Evolutionary conservation across 2,113 vertebrate species (phyloP).

Genomic region (Glaucidium brasilianum): DNA sequence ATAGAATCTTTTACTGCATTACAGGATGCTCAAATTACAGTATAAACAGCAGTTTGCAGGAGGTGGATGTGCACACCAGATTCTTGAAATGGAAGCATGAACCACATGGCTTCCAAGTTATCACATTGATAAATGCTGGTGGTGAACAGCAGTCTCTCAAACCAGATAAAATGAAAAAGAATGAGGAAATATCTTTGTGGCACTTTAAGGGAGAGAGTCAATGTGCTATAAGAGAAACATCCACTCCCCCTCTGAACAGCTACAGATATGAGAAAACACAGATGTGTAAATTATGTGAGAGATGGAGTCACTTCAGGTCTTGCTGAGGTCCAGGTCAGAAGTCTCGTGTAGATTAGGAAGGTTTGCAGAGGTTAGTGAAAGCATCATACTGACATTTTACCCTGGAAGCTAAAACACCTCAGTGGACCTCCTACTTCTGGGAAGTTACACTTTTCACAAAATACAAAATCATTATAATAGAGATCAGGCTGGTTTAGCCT

Average conservation of each 20-base stretch:
- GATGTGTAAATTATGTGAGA: not conserved
- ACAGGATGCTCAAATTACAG: not conserved
- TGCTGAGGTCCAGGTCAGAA: not conserved
- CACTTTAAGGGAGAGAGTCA: not conserved
- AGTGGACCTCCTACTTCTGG: not conserved
- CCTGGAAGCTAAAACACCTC: not conserved
- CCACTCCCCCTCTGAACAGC: not conserved
- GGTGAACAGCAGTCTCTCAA: not conserved
- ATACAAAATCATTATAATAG: not conserved
- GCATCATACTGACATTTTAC: not conserved
- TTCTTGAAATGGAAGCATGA: not conserved
- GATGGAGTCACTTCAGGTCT: not conserved
- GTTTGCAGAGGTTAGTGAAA: not conserved
- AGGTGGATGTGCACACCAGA: not conserved
- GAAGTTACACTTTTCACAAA: not conserved
- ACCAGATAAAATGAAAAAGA: not conserved
- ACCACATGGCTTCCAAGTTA: not conserved
- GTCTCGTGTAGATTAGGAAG: not conserved
- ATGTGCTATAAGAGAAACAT: not conserved
- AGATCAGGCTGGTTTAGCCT: not conserved
- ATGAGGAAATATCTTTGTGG: not conserved
- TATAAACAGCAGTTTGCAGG: not conserved
- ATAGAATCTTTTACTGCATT: not conserved
- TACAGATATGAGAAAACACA: not conserved
- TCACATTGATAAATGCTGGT: not conserved